Percentiles rank a stretch among this genome's conserved stretches.
phyloP scores from a whole-genome alignment of 2,797 vertebrate genomes.

The Falco novaeseelandiae region DNA sequence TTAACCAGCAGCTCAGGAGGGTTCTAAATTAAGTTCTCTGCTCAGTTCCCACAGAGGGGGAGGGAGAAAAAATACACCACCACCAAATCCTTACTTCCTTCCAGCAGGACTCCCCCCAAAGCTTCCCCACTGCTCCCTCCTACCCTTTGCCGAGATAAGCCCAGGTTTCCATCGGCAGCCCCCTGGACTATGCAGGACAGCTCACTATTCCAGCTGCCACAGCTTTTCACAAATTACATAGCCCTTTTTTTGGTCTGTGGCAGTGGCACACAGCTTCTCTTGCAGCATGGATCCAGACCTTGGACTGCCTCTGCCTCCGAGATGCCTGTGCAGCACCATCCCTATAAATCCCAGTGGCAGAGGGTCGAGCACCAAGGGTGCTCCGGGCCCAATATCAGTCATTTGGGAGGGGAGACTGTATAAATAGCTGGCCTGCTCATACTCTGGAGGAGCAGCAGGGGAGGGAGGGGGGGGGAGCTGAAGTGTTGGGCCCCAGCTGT shows the following conservation, averaged over 20 bases:
- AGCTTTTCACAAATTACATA: background rate
- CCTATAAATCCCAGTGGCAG: background rate
- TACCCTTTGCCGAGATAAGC: background rate
- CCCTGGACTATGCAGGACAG: rapidly evolving
- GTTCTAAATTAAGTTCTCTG: constrained; percentile 57
- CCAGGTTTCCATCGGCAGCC: background rate
- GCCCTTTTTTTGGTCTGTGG: background rate
- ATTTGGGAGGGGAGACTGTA: background rate
- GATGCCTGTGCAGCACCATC: background rate
- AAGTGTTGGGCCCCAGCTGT: constrained; percentile 62
- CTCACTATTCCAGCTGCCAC: background rate
- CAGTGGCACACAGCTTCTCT: background rate
- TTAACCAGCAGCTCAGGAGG: constrained; percentile 9
- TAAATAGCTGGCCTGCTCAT: background rate
- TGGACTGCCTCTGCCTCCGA: background rate
- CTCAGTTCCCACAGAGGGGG: background rate
- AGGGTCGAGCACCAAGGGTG: background rate
- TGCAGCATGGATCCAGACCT: background rate
- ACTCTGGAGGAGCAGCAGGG: constrained; percentile 38
- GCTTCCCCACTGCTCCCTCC: background rate
- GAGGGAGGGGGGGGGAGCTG: constrained; percentile 11
- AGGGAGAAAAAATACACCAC: background rate
- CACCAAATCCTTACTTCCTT: background rate
- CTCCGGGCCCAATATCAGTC: background rate
- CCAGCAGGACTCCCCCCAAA: background rate